phyloP scores from a whole-genome alignment of 2,888 invertebrate genomes.

The Dusona sp. region DNA sequence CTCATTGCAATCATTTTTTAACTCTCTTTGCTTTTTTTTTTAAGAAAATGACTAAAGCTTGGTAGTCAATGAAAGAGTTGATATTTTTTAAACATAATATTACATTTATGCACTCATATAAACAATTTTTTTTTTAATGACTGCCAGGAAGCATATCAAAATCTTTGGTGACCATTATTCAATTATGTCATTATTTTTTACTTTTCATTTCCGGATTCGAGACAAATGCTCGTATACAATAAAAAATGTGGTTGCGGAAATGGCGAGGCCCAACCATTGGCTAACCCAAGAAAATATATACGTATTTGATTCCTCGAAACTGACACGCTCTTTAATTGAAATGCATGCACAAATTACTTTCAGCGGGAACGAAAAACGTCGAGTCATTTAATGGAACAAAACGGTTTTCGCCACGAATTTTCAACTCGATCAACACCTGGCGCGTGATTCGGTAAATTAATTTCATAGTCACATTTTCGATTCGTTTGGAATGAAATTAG shows the following conservation, averaged over 20 bases:
- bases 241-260: neutral
- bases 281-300: neutral
- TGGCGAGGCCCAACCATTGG: neutral
- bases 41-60: no score
- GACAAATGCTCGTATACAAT: neutral
- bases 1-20: no score
- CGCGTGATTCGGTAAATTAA: slow-evolving; percentile 26
- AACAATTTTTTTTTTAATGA: neutral
- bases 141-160: neutral
- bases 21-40: no score
- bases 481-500: neutral
- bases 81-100: neutral
- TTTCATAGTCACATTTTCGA: neutral
- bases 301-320: neutral
- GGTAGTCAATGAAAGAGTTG: no score
- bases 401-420: neutral
- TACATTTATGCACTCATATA: no score
- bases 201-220: slow-evolving; percentile 20
- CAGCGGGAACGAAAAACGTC: neutral
- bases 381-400: slow-evolving; percentile 18
- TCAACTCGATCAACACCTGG: neutral
- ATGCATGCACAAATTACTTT: slow-evolving; percentile 2
- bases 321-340: slow-evolving; percentile 29
- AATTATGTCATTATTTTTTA: neutral
- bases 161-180: neutral